Evolutionary conservation across 2,797 vertebrate species (phyloP).

Genomic region (Neoniphon sammara): DNA sequence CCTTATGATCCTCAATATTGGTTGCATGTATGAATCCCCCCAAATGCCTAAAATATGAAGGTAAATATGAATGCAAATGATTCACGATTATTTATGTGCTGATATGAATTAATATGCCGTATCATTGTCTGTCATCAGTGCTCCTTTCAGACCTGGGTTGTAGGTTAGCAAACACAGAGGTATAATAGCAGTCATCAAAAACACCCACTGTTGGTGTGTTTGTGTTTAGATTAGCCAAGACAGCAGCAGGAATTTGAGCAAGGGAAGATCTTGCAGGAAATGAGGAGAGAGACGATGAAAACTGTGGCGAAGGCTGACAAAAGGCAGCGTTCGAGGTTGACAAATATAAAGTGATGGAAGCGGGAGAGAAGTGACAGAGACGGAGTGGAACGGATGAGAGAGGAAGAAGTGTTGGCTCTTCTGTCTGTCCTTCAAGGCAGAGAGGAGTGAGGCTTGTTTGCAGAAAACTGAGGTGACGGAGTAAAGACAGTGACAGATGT

Average conservation of each 20-base stretch:
- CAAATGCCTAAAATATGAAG: too few relatives aligned
- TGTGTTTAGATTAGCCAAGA: not conserved
- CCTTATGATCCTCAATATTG: too few relatives aligned
- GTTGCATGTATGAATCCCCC: too few relatives aligned
- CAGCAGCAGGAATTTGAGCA: not conserved
- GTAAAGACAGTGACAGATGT: constrained; percentile 78
- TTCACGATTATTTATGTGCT: too few relatives aligned
- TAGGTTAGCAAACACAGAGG: not conserved
- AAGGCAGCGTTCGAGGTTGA: constrained; percentile 54
- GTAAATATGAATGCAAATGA: too few relatives aligned
- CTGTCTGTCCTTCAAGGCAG: constrained; percentile 72
- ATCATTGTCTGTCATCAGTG: too few relatives aligned
- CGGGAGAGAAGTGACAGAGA: constrained; percentile 62
- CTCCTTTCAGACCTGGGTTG: not conserved
- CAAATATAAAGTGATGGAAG: constrained; percentile 60
- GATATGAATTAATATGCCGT: not conserved
- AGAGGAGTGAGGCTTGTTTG: constrained; percentile 71
- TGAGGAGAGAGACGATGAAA: constrained; percentile 46
- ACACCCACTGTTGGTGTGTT: not conserved
- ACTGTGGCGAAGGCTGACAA: constrained; percentile 59
- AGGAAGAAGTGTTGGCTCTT: constrained; percentile 38
- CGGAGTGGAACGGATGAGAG: constrained; percentile 39
- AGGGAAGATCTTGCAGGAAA: not conserved
- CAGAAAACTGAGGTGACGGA: constrained; percentile 74
- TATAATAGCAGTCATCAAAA: not conserved